phyloP scores from a whole-genome alignment of 2,888 invertebrate species.

The Phortica magna region DNA sequence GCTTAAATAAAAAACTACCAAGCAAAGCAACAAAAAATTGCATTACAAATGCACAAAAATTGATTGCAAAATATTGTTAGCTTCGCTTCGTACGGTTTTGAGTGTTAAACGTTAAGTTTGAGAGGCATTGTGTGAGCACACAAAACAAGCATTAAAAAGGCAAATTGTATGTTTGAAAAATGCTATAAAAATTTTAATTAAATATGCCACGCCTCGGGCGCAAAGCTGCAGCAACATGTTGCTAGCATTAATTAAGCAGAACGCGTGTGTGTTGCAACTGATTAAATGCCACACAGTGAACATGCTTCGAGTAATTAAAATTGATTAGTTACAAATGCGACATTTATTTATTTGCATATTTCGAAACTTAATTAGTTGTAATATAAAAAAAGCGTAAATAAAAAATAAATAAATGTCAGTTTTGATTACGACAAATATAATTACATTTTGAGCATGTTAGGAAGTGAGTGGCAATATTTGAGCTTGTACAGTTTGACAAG shows the following conservation, averaged over 20 bases:
- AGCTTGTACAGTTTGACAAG: background rate
- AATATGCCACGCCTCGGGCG: background rate
- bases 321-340: slow-evolving; percentile 12
- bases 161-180: background rate
- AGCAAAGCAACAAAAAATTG: background rate
- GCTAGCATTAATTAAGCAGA: slow-evolving; percentile 1
- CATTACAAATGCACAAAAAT: slow-evolving; percentile 23
- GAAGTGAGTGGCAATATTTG: background rate
- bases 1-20: background rate
- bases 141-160: background rate
- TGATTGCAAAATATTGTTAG: slow-evolving; percentile 26
- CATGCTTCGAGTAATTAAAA: slow-evolving; percentile 17
- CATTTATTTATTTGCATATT: slow-evolving; percentile 13
- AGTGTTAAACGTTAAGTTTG: background rate
- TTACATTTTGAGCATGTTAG: background rate
- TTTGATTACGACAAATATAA: background rate
- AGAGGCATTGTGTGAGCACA: background rate
- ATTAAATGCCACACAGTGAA: background rate
- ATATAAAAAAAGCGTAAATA: background rate
- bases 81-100: background rate
- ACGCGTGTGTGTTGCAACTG: slow-evolving; percentile 17
- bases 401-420: background rate
- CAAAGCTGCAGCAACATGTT: slow-evolving; percentile 6
- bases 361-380: background rate
- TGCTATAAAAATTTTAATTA: slow-evolving; percentile 16